A percentile compares a stretch with the other conserved stretches of the same genome.
These are phyloP conservation scores for Bathynomus jamesi DNA, from an alignment of 1,140 invertebrate species.

Conservation along the genomic window DNA sequence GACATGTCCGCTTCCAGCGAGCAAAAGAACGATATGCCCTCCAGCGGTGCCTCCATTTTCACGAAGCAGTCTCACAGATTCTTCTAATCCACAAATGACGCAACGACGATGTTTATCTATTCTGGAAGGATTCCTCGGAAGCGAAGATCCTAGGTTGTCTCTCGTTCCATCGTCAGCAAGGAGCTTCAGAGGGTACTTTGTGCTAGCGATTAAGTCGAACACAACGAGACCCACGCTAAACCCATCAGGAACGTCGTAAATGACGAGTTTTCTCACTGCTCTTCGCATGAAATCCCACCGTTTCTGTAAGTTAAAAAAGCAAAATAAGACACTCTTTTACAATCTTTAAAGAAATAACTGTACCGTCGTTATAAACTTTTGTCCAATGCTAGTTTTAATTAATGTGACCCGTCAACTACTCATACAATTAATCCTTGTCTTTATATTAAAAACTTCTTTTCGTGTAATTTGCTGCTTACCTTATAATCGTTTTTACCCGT, in stretches of 20 bases:
- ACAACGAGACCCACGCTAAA: conserved; percentile 39
- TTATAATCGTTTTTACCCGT: no score
- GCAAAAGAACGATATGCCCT: conserved; percentile 27
- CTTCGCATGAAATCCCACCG: conserved; percentile 53
- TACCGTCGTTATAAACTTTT: no score
- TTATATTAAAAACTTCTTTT: no score
- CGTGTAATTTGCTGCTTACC: no score
- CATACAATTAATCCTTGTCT: no score
- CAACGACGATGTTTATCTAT: conserved; percentile 25
- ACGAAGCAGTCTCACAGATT: conserved; percentile 16
- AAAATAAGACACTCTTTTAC: background rate
- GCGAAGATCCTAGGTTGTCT: conserved; percentile 31
- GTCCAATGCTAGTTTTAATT: no score
- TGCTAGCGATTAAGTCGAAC: conserved; percentile 27
- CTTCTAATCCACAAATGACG: conserved; percentile 26
- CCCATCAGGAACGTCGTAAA: conserved; percentile 39
- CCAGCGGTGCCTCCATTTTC: conserved; percentile 15
- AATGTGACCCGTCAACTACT: no score
- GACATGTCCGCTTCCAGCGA: conserved; percentile 21
- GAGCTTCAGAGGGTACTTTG: conserved; percentile 27
- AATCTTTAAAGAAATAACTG: background rate
- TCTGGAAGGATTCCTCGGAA: conserved; percentile 33
- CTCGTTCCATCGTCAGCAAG: conserved; percentile 28
- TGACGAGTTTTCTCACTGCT: conserved; percentile 52
- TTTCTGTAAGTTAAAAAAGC: conserved; percentile 41